Evolutionary conservation across 2,113 vertebrate species (phyloP).

Genomic region (Phalacrocorax carbo): DNA sequence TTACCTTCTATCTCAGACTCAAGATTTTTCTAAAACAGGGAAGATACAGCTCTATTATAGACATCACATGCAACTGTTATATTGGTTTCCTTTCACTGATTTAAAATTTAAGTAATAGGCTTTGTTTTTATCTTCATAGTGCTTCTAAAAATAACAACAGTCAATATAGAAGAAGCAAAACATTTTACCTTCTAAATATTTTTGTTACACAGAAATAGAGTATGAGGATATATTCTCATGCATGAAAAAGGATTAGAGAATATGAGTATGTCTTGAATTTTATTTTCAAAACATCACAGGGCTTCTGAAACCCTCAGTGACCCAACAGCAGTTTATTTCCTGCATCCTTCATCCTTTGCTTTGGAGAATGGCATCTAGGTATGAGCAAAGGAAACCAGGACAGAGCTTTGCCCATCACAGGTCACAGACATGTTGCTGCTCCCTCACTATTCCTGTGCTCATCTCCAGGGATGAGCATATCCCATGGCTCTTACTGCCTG

Average conservation of each 20-base stretch:
- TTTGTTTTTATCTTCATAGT: background rate
- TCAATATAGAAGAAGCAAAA: background rate
- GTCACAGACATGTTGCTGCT: background rate
- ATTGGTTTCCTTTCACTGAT: accelerated
- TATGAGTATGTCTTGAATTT: background rate
- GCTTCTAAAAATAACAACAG: background rate
- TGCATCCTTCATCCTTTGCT: background rate
- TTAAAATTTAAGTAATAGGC: background rate
- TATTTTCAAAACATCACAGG: background rate
- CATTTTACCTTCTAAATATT: background rate
- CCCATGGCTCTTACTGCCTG: background rate
- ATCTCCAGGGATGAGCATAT: background rate
- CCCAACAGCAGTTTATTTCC: background rate
- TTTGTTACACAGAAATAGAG: background rate
- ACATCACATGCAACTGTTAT: background rate
- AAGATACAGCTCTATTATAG: background rate
- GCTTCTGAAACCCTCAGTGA: background rate
- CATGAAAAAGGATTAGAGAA: background rate
- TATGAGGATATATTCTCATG: background rate
- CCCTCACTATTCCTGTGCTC: background rate
- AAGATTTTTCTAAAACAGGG: background rate
- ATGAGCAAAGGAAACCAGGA: background rate
- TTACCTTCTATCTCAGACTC: background rate
- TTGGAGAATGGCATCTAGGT: background rate
- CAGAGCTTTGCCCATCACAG: background rate